Conservation (phyloP, 2,888 invertebrate species). For the Schizaphis graminum region DNA sequence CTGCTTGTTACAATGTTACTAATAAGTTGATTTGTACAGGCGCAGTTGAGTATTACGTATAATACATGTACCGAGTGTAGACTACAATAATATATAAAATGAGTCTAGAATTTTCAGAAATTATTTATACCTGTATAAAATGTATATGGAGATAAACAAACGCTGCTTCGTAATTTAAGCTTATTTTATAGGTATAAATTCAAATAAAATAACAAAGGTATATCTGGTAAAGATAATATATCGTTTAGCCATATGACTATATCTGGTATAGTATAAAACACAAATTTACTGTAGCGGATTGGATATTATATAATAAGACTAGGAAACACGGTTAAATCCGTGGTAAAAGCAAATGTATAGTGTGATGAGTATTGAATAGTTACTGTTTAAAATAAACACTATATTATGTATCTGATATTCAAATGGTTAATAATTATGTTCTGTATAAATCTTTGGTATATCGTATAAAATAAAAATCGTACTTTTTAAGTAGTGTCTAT, state of each 20-base stretch:
- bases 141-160: background rate
- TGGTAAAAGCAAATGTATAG: background rate
- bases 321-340: background rate
- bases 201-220: background rate
- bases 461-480: background rate
- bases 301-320: background rate
- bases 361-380: background rate
- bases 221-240: background rate
- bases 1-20: no score
- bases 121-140: background rate
- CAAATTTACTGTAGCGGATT: background rate
- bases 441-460: background rate
- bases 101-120: background rate
- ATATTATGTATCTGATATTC: background rate
- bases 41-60: background rate
- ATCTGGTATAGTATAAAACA: no score
- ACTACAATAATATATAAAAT: background rate
- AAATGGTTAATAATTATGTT: background rate
- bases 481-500: background rate
- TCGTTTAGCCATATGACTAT: background rate
- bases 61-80: background rate
- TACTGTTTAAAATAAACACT: background rate
- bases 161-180: background rate
- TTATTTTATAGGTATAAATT: background rate
- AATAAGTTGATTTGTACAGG: background rate